These are phyloP conservation scores for Oikopleura albicans DNA, from an alignment of 23 tunicate genomes.

Conservation along the genomic window DNA sequence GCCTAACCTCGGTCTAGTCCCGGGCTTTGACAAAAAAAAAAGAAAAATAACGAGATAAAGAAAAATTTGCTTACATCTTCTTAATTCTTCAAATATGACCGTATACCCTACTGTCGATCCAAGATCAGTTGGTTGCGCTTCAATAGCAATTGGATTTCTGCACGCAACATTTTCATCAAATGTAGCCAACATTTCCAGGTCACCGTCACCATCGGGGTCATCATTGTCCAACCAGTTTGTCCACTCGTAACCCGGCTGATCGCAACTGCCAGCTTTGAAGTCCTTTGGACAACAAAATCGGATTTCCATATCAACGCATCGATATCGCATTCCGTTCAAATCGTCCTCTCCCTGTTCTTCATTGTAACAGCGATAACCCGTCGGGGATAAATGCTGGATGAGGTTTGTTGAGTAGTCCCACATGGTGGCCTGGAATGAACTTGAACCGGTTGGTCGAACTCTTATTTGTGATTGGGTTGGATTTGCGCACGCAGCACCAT, in stretches of 20 bases:
- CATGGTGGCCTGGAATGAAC: neutral
- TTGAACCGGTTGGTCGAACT: neutral
- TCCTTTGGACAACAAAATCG: neutral
- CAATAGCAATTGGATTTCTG: neutral
- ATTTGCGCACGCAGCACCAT: neutral
- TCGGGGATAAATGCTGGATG: neutral
- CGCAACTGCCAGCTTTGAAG: too few relatives aligned
- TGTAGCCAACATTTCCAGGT: neutral
- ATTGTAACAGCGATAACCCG: neutral
- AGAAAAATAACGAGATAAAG: too few relatives aligned
- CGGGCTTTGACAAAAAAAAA: too few relatives aligned
- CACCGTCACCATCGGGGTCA: neutral
- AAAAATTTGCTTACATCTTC: too few relatives aligned
- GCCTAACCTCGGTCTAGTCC: too few relatives aligned
- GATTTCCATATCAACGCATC: neutral
- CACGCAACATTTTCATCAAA: neutral
- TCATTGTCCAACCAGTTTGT: neutral
- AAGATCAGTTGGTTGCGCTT: neutral
- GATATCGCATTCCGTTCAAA: too few relatives aligned
- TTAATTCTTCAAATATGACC: too few relatives aligned
- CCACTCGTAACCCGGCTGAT: neutral
- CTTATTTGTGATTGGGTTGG: neutral
- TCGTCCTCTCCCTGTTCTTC: neutral
- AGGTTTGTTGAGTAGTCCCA: neutral
- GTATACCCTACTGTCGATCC: too few relatives aligned